Conservation (phyloP, 2,888 invertebrate genomes). For the Polyommatus icarus region DNA sequence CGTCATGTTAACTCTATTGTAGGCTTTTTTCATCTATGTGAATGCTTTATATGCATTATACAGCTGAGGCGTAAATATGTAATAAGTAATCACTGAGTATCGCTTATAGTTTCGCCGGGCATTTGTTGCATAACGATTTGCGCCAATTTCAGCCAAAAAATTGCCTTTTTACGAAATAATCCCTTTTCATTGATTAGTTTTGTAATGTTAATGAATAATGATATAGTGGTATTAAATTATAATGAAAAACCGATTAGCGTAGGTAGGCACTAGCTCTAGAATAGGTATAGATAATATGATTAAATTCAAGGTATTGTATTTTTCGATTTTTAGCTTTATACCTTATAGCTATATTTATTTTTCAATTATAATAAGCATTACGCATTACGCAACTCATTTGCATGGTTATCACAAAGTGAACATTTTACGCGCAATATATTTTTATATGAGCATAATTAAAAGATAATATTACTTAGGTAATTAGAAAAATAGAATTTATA, state of each 20-base stretch:
- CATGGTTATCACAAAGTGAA: conserved; percentile 6
- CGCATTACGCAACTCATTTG: not conserved
- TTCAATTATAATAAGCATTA: not conserved
- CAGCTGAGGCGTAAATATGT: not conserved
- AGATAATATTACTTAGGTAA: conserved; percentile 19
- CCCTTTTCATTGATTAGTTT: not conserved
- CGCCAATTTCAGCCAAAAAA: not conserved
- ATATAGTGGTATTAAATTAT: not conserved
- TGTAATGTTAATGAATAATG: not conserved
- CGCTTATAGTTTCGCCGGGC: not conserved
- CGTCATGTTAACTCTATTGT: conserved; percentile 1
- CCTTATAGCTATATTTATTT: not conserved
- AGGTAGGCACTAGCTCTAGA: not conserved
- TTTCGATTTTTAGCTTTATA: not conserved
- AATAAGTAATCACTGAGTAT: not conserved
- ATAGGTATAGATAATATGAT: not conserved
- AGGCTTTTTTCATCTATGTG: not conserved
- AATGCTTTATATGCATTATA: not conserved
- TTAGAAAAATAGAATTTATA: conserved; percentile 11
- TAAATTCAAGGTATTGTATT: no score
- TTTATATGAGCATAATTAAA: conserved; percentile 22
- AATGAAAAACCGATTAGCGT: not conserved
- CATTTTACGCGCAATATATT: conserved; percentile 11
- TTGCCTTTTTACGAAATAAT: not conserved
- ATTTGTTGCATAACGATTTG: not conserved